A percentile compares a stretch with the other conserved stretches of the same genome.
These are phyloP conservation scores for Erpornis zantholeuca DNA, from an alignment of 2,113 vertebrate genomes.

Conservation along the genomic window DNA sequence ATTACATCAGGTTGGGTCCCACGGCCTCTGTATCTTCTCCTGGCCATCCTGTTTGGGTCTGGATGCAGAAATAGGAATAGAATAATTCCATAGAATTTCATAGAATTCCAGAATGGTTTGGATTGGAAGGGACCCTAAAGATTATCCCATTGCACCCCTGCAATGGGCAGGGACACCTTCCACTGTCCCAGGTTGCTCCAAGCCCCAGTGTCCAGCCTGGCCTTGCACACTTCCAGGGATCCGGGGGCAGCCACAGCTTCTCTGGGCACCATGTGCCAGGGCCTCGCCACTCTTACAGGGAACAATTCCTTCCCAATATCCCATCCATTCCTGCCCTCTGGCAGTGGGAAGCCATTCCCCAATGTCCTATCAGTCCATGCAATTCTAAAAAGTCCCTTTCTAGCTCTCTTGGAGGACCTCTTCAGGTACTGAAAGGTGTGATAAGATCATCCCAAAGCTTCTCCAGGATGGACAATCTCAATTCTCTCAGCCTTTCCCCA, in stretches of 20 bases:
- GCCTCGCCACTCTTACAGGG: fast-evolving
- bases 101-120: neutral
- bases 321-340: neutral
- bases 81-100: neutral
- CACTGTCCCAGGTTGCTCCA: neutral
- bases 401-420: neutral
- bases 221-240: neutral
- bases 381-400: neutral
- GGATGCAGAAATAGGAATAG: neutral
- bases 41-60: neutral
- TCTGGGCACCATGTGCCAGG: neutral
- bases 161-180: neutral
- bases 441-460: neutral
- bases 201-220: fast-evolving
- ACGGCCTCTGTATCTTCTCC: fast-evolving
- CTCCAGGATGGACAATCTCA: neutral
- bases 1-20: neutral
- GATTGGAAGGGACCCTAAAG: neutral
- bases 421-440: neutral
- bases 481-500: neutral
- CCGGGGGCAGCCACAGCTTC: neutral
- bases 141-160: neutral
- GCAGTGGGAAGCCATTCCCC: neutral
- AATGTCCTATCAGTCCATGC: neutral
- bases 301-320: neutral